A percentile compares a stretch with the other conserved stretches of the same genome.
Evolutionary conservation across 2,797 vertebrate genomes (phyloP).

Genomic region (Enteromius trimaculatus): DNA sequence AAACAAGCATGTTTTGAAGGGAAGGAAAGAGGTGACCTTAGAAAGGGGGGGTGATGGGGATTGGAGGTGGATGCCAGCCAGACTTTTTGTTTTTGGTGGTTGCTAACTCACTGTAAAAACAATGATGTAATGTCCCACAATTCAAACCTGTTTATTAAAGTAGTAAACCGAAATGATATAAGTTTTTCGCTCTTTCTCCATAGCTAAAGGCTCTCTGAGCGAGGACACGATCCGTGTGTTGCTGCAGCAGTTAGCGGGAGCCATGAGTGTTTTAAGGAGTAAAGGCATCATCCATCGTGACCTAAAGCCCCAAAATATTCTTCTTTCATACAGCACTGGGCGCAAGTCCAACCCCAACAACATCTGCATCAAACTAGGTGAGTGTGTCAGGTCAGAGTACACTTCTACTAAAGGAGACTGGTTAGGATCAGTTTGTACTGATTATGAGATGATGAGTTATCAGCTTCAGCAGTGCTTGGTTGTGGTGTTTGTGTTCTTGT

Average conservation of each 20-base stretch:
- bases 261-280: slow-evolving; percentile 91
- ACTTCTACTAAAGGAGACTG: not conserved
- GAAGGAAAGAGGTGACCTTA: slow-evolving; percentile 19
- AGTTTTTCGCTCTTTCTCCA: not conserved
- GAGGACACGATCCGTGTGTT: slow-evolving; percentile 96
- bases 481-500: slow-evolving; percentile 35
- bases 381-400: slow-evolving; percentile 48
- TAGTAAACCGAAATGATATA: not conserved
- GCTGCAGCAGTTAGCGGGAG: slow-evolving; percentile 93
- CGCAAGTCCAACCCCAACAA: slow-evolving; percentile 87
- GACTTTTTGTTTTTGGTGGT: not conserved
- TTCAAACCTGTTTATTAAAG: not conserved
- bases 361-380: slow-evolving; percentile 93
- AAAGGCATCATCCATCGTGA: slow-evolving; percentile 96
- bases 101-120: not conserved
- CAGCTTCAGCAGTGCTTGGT: not conserved
- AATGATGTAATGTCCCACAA: not conserved
- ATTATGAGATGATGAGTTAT: not conserved
- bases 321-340: slow-evolving; percentile 85
- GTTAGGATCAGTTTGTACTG: not conserved
- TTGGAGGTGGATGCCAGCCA: no score
- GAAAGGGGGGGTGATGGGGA: not conserved
- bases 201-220: slow-evolving; percentile 92
- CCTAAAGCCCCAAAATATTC: slow-evolving; percentile 96
- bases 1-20: slow-evolving; percentile 37